A percentile compares a stretch with the other conserved stretches of the same genome.
phyloP scores from a whole-genome alignment of 2,113 vertebrate species.

The Galeopterus variegatus region DNA sequence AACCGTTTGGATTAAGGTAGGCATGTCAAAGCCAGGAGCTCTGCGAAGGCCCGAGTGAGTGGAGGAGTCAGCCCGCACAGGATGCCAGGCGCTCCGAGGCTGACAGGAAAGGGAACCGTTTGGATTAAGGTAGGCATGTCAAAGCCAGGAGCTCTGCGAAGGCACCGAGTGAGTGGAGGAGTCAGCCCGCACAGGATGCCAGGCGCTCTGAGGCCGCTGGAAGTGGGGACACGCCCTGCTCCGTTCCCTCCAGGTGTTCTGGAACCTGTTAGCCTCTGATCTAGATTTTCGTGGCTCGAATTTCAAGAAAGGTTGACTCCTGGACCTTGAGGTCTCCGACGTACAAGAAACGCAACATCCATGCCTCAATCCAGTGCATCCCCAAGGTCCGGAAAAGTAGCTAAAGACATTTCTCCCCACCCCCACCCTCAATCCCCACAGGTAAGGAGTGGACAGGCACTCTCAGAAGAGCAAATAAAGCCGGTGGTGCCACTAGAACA shows the following conservation, averaged over 20 bases:
- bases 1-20: neutral
- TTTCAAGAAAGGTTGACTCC: slow-evolving; percentile 31
- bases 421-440: no score
- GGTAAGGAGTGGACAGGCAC: neutral
- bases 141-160: neutral
- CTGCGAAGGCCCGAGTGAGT: neutral
- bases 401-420: neutral
- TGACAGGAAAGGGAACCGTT: neutral
- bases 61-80: neutral
- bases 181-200: fast-evolving
- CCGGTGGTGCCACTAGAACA: fast-evolving
- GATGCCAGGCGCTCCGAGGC: fast-evolving
- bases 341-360: neutral
- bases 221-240: fast-evolving
- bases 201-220: neutral
- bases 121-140: neutral
- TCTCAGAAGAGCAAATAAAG: neutral
- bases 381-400: neutral
- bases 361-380: neutral
- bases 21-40: neutral
- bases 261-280: neutral
- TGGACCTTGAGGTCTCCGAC: neutral
- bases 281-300: neutral
- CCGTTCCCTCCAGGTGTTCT: neutral
- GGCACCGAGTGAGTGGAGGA: neutral